A percentile compares a stretch with the other conserved stretches of the same genome.
Conservation (phyloP, 2,888 invertebrate genomes). For the Hyposoter dolosus region DNA sequence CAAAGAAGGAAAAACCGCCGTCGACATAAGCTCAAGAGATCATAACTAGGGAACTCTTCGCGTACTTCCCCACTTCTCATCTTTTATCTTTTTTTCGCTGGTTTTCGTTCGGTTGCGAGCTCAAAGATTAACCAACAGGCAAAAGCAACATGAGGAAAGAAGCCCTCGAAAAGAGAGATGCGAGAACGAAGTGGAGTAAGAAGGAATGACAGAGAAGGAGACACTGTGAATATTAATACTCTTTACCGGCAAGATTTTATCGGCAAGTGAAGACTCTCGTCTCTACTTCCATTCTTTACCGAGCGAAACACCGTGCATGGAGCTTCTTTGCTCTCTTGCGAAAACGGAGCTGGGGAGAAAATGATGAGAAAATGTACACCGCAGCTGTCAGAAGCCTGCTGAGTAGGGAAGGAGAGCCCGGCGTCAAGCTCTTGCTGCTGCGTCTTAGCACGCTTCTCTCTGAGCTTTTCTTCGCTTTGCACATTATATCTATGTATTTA, state of each 20-base stretch:
- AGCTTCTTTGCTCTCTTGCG: conserved; percentile 52
- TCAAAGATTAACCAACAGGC: conserved; percentile 32
- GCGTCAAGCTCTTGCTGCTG: conserved; percentile 36
- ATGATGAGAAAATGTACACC: conserved; percentile 43
- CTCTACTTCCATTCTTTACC: conserved; percentile 74
- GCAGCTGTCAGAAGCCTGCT: conserved; percentile 20
- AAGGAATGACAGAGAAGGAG: conserved; percentile 52
- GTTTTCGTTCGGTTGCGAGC: conserved; percentile 41
- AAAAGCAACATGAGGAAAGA: conserved; percentile 62
- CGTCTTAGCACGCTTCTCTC: conserved; percentile 35
- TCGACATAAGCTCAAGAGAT: conserved; percentile 33
- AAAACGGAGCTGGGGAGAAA: neutral
- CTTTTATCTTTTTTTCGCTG: conserved; percentile 23
- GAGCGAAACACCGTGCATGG: conserved; percentile 29
- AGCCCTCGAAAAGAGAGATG: conserved; percentile 43
- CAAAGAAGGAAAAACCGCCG: conserved; percentile 56
- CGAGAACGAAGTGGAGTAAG: conserved; percentile 51
- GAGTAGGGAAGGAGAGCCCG: conserved; percentile 17
- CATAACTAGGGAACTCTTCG: neutral
- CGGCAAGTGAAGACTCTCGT: conserved; percentile 75
- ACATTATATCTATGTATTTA: conserved; percentile 3
- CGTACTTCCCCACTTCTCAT: neutral
- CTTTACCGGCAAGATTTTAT: conserved; percentile 80
- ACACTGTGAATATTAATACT: conserved; percentile 82
- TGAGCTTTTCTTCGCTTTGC: conserved; percentile 32